Conservation (phyloP, 2,797 vertebrate genomes). For the Halcyon leucocephala region DNA sequence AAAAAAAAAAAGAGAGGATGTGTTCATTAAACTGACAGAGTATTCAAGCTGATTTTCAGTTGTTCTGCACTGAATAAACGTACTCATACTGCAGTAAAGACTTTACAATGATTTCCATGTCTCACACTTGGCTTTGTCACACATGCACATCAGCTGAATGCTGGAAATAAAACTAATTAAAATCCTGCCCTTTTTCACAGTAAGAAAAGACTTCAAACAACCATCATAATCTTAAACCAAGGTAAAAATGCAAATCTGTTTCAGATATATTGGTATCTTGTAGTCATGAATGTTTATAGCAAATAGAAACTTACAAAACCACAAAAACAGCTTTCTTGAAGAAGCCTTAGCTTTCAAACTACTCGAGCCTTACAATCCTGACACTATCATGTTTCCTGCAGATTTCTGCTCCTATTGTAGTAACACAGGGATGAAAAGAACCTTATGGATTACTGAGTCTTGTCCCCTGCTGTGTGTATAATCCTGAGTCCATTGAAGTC, state of each 20-base stretch:
- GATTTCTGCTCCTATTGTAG: conserved; percentile 6
- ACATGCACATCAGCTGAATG: neutral
- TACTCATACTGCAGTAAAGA: conserved; percentile 3
- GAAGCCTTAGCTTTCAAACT: neutral
- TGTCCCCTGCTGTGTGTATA: neutral
- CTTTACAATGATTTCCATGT: neutral
- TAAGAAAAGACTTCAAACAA: conserved; percentile 50
- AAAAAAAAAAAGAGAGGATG: neutral
- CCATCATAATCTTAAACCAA: neutral
- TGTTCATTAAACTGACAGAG: neutral
- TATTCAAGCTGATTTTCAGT: conserved; percentile 42
- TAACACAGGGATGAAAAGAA: neutral
- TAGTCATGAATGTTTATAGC: neutral
- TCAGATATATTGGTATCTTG: neutral
- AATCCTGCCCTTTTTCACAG: conserved; percentile 42
- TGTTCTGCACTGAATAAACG: conserved; percentile 38
- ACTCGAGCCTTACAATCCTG: neutral
- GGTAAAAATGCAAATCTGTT: conserved; percentile 45
- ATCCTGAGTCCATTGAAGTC: neutral
- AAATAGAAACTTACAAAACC: neutral
- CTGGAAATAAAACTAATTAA: conserved; percentile 63
- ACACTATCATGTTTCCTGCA: conserved; percentile 11
- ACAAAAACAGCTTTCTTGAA: neutral
- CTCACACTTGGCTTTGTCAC: neutral
- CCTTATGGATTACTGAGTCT: neutral